These are phyloP conservation scores for Ruditapes philippinarum DNA, from an alignment of 1,140 invertebrate species.

Conservation along the genomic window DNA sequence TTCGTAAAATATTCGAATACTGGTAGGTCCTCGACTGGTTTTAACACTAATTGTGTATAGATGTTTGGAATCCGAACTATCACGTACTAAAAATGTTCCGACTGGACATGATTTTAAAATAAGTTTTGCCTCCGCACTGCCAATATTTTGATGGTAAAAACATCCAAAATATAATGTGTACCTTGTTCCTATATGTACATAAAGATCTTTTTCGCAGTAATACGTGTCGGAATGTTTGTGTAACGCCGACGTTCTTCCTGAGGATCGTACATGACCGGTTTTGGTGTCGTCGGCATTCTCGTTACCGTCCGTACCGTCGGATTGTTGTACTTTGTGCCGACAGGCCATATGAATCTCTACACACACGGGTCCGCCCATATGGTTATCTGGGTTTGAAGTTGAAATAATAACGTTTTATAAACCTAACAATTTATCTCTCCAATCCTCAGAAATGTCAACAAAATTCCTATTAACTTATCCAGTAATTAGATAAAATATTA, in stretches of 20 bases:
- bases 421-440: too few species aligned
- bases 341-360: not conserved
- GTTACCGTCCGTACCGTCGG: not conserved
- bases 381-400: not conserved
- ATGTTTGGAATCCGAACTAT: constrained; percentile 93
- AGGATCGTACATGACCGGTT: not conserved
- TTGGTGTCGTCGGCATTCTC: not conserved
- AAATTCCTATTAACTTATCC: too few species aligned
- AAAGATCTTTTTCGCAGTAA: constrained; percentile 75
- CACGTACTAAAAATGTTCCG: constrained; percentile 89
- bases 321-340: not conserved
- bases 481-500: too few species aligned
- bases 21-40: constrained; percentile 93
- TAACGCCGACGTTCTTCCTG: not conserved
- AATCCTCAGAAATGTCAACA: too few species aligned
- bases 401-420: too few species aligned
- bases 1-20: constrained; percentile 92
- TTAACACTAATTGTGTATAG: constrained; percentile 94
- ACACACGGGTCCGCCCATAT: constrained; percentile 20
- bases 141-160: constrained; percentile 93
- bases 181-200: constrained; percentile 71
- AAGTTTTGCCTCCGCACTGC: constrained; percentile 91
- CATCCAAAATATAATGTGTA: constrained; percentile 85
- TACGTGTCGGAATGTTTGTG: constrained; percentile 48
- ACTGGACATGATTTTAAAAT: constrained; percentile 90